Base-by-base conservation (phyloP, 2,113 vertebrate genomes). In the Taurulus bubalis region DNA sequence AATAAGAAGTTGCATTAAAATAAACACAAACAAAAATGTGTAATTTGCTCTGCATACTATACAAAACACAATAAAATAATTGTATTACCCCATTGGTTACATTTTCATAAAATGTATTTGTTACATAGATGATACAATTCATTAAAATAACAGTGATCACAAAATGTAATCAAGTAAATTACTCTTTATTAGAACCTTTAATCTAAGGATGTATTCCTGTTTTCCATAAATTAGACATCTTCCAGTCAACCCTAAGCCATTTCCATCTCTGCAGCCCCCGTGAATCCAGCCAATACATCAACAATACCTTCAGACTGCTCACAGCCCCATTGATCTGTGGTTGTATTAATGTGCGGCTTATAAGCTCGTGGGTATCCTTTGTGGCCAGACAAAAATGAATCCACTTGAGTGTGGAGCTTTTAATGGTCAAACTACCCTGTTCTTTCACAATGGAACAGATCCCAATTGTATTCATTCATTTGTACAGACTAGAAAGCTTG, bases 301-400 rank as follows among this genome's bases (percentile, higher is more conserved):
- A 81, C 85, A 90, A 82, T 87, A 86, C 84, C 84, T 84, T 70
- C 85, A 85, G 80, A 86, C 84, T 32, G 75, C 82, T 90, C 72
- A 28, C 85, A 86, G 87, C 72, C 55, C 69, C 84, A 93, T 94
- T 91, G 92, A 93, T 90, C 88, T 93, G 93, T 84, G 92, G 91
- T 90, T 69, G 75, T 90, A 88, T 90, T 88, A 92, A 91, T 85
- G 89, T 91, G 90, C 4, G 58, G 87, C 85, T 91, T 87, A 86
- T 83, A 74, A 91, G 84, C 81, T 86, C 32, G 24, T 63, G 66
- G 60, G 85, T 77, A 86, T 91, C 84, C 84, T 91, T 92, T 93
- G 90, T 91, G 89, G 90, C 64, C 73, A 89, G 88, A 85, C 86
- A 89, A 87, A 89, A 82, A 88, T 80, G 75, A 94, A 90, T 86